Evolutionary conservation across 2,113 vertebrate genomes (phyloP), one percentile per base, ranked within the genome.

Genomic region (Gavialis gangeticus): DNA sequence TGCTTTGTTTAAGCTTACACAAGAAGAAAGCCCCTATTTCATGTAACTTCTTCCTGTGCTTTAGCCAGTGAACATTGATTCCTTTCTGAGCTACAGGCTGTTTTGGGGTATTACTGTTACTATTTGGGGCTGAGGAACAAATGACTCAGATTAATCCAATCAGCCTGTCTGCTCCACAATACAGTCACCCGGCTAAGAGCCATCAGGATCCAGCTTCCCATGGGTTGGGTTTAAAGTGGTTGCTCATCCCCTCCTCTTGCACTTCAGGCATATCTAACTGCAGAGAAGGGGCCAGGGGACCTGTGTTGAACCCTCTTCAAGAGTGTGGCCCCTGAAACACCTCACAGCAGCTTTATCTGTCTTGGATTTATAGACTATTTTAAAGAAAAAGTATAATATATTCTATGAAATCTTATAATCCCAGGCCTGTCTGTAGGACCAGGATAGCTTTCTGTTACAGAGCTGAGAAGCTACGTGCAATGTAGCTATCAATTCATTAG

Each of bases 1-100:
- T n/a, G 8, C n/a, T 30, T 34, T 30, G n/a, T 18, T 30, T 67
- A 34, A 67, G 28, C 28, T 67, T 18, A 30, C 66, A 67, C 69
- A 76, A 85, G 87, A 64, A 94, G 87, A 87, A 95, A 94, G 76
- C 15, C 71, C 89, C 82, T 55, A 58, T 90, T 91, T 89, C 30
- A 3, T 2, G 15, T 55, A 21, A 62, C 90, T 91, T 87, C 28
- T 78, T 75, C 17, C 30, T 86, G 2, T 60, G 30, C 10, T 63
- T 30, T 19, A 67, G 11, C 8, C 6, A 67, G 59, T 55, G 27
- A 87, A 79, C 54, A 83, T 63, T 28, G 27, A 5, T 37, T 93
- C 84, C 63, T 85, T 91, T 91, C 94, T 37, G 82, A 76, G 46
- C 22, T 82, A 30, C 24, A 71, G 19, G 14, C 16, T 54, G 25